Evolutionary conservation across 1,140 invertebrate species (phyloP), one percentile per base, ranked within the genome.

Genomic region (Brachionus plicatilis): DNA sequence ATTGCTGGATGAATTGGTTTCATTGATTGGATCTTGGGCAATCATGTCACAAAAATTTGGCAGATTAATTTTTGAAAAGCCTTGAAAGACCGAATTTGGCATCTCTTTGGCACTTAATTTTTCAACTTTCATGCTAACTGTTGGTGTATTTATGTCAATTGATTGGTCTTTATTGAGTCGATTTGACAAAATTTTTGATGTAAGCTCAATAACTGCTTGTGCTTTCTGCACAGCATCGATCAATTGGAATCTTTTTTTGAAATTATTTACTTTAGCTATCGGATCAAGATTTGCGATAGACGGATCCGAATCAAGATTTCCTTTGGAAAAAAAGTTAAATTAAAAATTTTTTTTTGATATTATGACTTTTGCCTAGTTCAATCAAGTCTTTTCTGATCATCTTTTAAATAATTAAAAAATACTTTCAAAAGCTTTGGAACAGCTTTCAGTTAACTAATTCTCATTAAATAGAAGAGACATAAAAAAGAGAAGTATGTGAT

Each of bases 11-110:
- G 72, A 27, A 47, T 76, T 76, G 20, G 43, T 72, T 29, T 20
- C 20, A 12, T 75, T 75, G 5, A 43, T n/a, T 50, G 72, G 72
- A 12, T 47, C n/a, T 12, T 24, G 11, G 8, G 43, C 8, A 2
- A 50, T 27, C 20, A 76, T 11, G 43, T 76, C 72, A 33, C 72
- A 76, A 53, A 76, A 76, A 76, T 29, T 76, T 27, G 72, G 72
- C 11, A 76, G 11, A 27, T 24, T 24, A 12, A 76, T 47, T 50
- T 76, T 76, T 5, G 72, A 76, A 27, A 76, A 50, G 12, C 72
- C 72, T 9, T 76, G 72, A 50, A 29, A 76, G 2, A 76, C 7
- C 20, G 27, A 45, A 9, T 8, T 27, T 6, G 79, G 50, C 9
- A 82, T 43, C n/a, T 60, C 17, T 20, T 27, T 11, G 8, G 79